phyloP scores from a whole-genome alignment of 2,888 invertebrate genomes.

The Oegoconia quadripuncta region DNA sequence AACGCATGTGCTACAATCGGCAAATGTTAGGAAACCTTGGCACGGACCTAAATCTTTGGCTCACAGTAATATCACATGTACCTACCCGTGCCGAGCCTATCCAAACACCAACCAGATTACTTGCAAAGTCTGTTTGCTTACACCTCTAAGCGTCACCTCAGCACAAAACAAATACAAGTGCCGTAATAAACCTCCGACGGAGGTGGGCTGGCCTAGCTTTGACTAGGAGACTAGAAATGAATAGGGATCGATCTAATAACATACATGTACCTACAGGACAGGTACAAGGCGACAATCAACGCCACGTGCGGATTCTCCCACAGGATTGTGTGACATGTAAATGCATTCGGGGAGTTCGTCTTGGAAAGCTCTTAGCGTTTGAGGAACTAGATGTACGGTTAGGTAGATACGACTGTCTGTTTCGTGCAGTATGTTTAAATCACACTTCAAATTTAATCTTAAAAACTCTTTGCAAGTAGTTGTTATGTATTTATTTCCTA shows the following conservation, averaged over 20 bases:
- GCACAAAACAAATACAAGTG: constrained; percentile 45
- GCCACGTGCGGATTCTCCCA: constrained; percentile 65
- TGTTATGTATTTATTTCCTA: neutral
- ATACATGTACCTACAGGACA: constrained; percentile 33
- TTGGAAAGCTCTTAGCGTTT: constrained; percentile 61
- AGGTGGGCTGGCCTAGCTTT: constrained; percentile 19
- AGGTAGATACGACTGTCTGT: too few relatives aligned
- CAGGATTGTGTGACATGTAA: constrained; percentile 69
- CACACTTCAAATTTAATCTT: too few relatives aligned
- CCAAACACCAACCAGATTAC: constrained; percentile 11
- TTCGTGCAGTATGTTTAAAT: too few relatives aligned
- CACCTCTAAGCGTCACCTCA: constrained; percentile 27
- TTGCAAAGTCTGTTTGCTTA: constrained; percentile 36
- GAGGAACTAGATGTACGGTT: too few relatives aligned
- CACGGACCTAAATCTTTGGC: too few relatives aligned
- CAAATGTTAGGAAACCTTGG: too few relatives aligned
- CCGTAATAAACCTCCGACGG: constrained; percentile 45
- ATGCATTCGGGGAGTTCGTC: constrained; percentile 68
- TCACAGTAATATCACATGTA: too few relatives aligned
- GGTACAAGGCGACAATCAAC: constrained; percentile 56
- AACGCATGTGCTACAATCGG: too few relatives aligned
- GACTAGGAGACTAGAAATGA: constrained; percentile 6
- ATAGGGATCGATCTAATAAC: constrained; percentile 46
- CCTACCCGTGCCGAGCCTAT: too few relatives aligned
- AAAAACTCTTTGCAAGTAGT: neutral